phyloP scores from a whole-genome alignment of 2,797 vertebrate genomes.

The Pantherophis alleghaniensis region DNA sequence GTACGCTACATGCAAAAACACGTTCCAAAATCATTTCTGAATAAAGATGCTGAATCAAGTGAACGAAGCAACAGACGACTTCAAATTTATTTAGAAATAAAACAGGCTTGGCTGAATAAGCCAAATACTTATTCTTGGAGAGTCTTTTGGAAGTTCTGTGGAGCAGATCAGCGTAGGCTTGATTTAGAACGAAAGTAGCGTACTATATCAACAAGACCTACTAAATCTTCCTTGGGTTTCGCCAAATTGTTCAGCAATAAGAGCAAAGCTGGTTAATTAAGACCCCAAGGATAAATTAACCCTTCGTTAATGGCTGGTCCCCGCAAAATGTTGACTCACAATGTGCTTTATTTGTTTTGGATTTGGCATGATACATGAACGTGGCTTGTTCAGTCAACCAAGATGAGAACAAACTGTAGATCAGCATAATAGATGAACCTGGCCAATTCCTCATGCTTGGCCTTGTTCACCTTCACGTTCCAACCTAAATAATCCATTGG shows the following conservation, averaged over 20 bases:
- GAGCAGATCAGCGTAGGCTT: not conserved
- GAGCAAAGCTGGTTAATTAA: not conserved
- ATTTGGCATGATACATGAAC: not conserved
- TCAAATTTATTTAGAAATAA: not conserved
- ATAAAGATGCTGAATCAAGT: not conserved
- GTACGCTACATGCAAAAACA: not conserved
- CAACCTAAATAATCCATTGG: not conserved
- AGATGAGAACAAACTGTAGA: not conserved
- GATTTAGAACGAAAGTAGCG: not conserved
- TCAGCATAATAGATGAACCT: not conserved
- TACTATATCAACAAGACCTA: not conserved
- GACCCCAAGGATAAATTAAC: not conserved
- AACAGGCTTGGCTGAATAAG: not conserved
- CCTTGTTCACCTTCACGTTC: not conserved
- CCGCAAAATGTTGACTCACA: not conserved
- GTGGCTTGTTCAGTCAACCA: not conserved
- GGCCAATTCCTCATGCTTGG: not conserved
- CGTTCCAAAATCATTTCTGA: not conserved
- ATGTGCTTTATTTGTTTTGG: not conserved
- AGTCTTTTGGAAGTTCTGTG: not conserved
- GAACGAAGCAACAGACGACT: not conserved
- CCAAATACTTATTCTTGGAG: not conserved
- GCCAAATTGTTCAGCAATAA: not conserved
- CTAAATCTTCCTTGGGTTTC: not conserved
- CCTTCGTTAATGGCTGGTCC: not conserved